These are phyloP conservation scores for Dicaeum eximium DNA, from an alignment of 2,113 vertebrate species.

Conservation along the genomic window DNA sequence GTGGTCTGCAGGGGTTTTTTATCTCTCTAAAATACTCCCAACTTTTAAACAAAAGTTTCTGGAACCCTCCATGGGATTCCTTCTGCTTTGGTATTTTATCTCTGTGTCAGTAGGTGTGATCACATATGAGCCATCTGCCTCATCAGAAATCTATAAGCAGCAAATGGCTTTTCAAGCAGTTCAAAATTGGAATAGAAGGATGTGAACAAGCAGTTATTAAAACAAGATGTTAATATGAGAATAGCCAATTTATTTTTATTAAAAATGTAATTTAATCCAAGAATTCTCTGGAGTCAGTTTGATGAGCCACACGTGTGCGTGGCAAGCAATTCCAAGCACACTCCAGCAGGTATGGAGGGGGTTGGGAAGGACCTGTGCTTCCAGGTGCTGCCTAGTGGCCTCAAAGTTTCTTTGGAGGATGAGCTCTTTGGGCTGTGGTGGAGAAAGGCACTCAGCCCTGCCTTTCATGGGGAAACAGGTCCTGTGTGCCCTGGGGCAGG, in stretches of 20 bases:
- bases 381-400: neutral
- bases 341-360: neutral
- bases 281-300: slow-evolving; percentile 10
- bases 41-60: neutral
- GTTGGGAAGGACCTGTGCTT: neutral
- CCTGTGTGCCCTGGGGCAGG: fast-evolving
- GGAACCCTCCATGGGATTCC: neutral
- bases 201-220: slow-evolving; percentile 65
- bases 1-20: neutral
- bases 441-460: neutral
- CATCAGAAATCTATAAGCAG: slow-evolving; percentile 58
- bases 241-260: slow-evolving; percentile 40
- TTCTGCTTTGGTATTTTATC: slow-evolving; percentile 53
- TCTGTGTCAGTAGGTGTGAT: slow-evolving; percentile 66
- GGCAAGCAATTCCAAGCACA: neutral
- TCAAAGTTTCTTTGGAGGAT: neutral
- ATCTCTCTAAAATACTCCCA: neutral
- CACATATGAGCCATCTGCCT: slow-evolving; percentile 68
- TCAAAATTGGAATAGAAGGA: slow-evolving; percentile 57
- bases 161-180: slow-evolving; percentile 58
- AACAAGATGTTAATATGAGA: slow-evolving; percentile 51
- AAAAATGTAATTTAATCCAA: slow-evolving; percentile 12
- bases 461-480: neutral
- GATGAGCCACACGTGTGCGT: neutral
- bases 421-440: neutral